A percentile compares a stretch with the other conserved stretches of the same genome.
These are phyloP conservation scores for Caenorhabditis briggsae DNA, from an alignment of 1,140 invertebrate species.

Conservation along the genomic window DNA sequence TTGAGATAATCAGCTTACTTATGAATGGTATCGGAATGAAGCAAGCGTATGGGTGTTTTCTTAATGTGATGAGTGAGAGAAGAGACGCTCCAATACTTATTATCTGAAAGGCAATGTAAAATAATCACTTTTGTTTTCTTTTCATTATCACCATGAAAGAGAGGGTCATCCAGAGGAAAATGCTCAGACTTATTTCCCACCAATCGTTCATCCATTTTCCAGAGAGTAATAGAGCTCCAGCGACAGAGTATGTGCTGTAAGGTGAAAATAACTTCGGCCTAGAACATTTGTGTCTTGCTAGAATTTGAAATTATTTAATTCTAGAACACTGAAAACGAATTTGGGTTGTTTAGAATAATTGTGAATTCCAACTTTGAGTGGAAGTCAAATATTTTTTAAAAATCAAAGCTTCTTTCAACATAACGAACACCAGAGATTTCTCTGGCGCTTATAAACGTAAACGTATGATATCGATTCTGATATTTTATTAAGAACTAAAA, in stretches of 20 bases:
- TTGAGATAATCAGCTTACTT: not conserved
- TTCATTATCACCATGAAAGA: conserved; percentile 17
- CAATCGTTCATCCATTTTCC: conserved; percentile 41
- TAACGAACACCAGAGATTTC: no score
- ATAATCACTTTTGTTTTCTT: not conserved
- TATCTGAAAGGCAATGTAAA: not conserved
- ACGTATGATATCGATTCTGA: no score
- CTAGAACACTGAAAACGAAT: not conserved
- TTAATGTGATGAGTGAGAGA: conserved; percentile 4
- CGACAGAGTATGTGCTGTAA: conserved; percentile 15
- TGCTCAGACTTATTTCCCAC: conserved; percentile 34
- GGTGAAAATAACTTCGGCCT: no score
- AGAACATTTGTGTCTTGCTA: no score
- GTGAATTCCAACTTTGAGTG: no score
- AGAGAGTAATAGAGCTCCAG: conserved; percentile 24
- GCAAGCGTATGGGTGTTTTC: conserved; percentile 34
- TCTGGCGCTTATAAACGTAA: no score
- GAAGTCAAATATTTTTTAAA: no score
- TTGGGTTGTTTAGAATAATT: not conserved
- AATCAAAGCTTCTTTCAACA: no score
- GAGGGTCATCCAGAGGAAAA: conserved; percentile 42
- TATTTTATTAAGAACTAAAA: not conserved
- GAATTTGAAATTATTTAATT: no score
- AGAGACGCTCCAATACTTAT: conserved; percentile 21
- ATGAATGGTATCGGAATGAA: conserved; percentile 49